A percentile compares a stretch with the other conserved stretches of the same genome.
These are phyloP conservation scores for Pentalonia nigronervosa DNA, from an alignment of 1,140 invertebrate genomes.

Conservation along the genomic window DNA sequence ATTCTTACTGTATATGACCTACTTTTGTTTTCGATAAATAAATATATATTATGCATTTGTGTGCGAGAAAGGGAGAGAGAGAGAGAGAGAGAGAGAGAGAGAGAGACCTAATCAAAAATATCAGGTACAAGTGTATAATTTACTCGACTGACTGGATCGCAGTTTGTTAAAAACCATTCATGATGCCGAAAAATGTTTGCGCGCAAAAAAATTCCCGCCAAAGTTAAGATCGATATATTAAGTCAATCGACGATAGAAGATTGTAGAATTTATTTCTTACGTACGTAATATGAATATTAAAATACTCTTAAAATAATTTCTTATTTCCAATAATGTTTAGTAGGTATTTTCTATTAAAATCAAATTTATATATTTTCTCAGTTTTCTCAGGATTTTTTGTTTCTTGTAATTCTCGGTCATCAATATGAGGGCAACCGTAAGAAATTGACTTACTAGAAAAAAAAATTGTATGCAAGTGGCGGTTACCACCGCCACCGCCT, in stretches of 20 bases:
- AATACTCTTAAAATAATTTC: not conserved
- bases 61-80: not conserved
- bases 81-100: not conserved
- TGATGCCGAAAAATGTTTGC: not conserved
- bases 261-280: not conserved
- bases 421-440: not conserved
- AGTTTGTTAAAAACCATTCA: not conserved
- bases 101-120: not conserved
- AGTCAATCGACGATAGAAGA: not conserved
- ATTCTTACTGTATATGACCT: slow-evolving; percentile 21
- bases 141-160: not conserved
- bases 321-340: not conserved
- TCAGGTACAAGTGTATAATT: not conserved
- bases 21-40: not conserved
- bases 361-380: not conserved
- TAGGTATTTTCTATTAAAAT: not conserved
- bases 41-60: too few species aligned
- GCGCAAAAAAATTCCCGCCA: not conserved
- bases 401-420: not conserved
- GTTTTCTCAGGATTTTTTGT: not conserved
- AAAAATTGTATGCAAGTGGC: not conserved
- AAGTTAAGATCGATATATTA: not conserved
- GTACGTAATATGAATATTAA: not conserved
- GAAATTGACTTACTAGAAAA: slow-evolving; percentile 4
- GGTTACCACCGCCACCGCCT: not conserved